phyloP scores from a whole-genome alignment of 2,113 vertebrate genomes.

The Callaeas wilsoni region DNA sequence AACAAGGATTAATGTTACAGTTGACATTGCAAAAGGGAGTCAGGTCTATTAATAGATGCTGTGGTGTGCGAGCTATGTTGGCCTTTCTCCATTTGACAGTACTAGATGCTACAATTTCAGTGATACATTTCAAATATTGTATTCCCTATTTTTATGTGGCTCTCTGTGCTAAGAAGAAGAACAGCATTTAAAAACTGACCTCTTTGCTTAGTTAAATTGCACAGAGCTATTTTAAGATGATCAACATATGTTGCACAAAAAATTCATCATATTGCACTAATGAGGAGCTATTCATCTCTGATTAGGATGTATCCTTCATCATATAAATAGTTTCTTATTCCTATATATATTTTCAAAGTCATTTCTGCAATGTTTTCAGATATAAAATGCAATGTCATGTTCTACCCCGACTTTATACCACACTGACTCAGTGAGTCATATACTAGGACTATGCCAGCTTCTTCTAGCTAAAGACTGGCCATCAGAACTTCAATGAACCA shows the following conservation, averaged over 20 bases:
- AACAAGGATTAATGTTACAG: conserved; percentile 90
- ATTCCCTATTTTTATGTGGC: background rate
- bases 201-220: background rate
- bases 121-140: conserved; percentile 16
- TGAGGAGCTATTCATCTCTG: background rate
- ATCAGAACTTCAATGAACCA: background rate
- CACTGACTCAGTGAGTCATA: background rate
- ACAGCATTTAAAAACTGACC: background rate
- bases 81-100: conserved; percentile 69
- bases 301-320: background rate
- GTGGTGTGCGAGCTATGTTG: conserved; percentile 81
- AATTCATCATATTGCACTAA: background rate
- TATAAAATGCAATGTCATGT: background rate
- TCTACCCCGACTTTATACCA: background rate
- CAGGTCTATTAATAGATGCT: conserved; percentile 88
- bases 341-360: background rate
- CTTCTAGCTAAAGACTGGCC: background rate
- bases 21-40: conserved; percentile 84
- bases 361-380: background rate
- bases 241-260: background rate
- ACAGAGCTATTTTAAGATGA: background rate
- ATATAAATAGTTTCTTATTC: background rate
- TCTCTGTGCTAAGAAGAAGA: background rate
- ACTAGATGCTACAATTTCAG: background rate
- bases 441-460: background rate